phyloP scores from a whole-genome alignment of 2,888 invertebrate genomes.

The Lampropteryx suffumata region DNA sequence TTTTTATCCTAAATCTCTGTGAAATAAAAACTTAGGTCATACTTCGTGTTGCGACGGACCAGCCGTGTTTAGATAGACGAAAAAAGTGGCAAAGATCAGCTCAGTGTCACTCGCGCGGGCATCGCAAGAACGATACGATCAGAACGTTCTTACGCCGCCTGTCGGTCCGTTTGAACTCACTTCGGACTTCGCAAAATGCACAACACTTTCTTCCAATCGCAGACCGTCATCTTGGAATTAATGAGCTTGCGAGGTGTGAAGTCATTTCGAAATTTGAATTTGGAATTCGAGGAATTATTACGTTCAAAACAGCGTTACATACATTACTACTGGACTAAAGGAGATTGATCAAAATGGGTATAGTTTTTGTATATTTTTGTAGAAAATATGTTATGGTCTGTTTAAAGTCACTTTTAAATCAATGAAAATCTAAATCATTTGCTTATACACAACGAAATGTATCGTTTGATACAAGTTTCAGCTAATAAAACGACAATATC shows the following conservation, averaged over 20 bases:
- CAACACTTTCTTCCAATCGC: slow-evolving; percentile 50
- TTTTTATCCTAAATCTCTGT: too few species aligned
- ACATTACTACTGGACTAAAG: slow-evolving; percentile 11
- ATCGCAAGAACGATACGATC: slow-evolving; percentile 31
- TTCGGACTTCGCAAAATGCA: slow-evolving; percentile 39
- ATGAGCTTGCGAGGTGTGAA: slow-evolving; percentile 49
- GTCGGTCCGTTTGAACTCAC: slow-evolving; percentile 45
- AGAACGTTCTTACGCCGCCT: slow-evolving; percentile 3
- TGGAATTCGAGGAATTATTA: slow-evolving; percentile 23
- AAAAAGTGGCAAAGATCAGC: slow-evolving; percentile 36
- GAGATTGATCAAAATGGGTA: background rate
- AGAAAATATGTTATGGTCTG: too few species aligned
- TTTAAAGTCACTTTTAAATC: too few species aligned
- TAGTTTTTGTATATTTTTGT: too few species aligned
- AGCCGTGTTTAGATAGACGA: slow-evolving; percentile 29
- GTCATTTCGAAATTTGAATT: slow-evolving; percentile 30
- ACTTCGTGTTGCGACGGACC: slow-evolving; percentile 11
- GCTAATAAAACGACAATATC: too few species aligned
- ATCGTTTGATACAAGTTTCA: too few species aligned
- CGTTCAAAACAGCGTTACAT: background rate
- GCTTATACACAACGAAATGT: too few species aligned
- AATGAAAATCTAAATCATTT: too few species aligned
- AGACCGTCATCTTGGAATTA: slow-evolving; percentile 49
- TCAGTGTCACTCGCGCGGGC: slow-evolving; percentile 30
- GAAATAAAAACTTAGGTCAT: slow-evolving; percentile 41